Percentiles rank a stretch among this genome's conserved stretches.
phyloP scores from a whole-genome alignment of 2,888 invertebrate species.

The Allacma fusca region DNA sequence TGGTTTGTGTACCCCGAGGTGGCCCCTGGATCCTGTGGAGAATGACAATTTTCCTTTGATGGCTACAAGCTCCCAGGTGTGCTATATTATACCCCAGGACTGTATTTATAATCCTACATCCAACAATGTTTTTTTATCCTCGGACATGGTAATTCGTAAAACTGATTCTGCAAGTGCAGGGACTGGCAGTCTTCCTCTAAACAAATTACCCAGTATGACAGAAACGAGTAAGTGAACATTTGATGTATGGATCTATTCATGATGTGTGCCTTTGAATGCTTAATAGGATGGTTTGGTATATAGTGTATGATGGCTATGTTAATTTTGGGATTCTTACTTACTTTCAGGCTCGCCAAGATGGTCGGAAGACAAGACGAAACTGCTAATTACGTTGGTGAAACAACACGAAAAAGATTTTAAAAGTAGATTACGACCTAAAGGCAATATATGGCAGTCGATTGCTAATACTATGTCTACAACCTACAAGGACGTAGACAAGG shows the following conservation, averaged over 20 bases:
- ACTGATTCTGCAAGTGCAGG: background rate
- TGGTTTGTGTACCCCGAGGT: background rate
- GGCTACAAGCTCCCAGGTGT: background rate
- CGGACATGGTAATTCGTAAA: background rate
- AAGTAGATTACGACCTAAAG: background rate
- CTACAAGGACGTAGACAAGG: slow-evolving; percentile 9
- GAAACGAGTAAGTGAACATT: no score
- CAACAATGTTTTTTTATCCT: background rate
- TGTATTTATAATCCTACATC: background rate
- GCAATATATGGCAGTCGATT: slow-evolving; percentile 16
- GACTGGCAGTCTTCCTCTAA: background rate
- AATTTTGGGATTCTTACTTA: no score
- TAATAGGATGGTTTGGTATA: no score
- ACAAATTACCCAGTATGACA: background rate
- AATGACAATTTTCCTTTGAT: background rate
- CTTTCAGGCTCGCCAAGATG: background rate
- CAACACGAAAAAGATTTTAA: slow-evolving; percentile 10
- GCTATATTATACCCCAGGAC: background rate
- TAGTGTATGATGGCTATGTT: no score
- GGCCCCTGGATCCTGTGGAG: background rate
- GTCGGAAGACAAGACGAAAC: background rate
- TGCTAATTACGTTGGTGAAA: background rate
- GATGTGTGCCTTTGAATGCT: no score
- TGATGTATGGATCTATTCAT: no score
- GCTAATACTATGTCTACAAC: background rate